Evolutionary conservation across 2,797 vertebrate genomes (phyloP).

Genomic region (Argyrosomus regius): DNA sequence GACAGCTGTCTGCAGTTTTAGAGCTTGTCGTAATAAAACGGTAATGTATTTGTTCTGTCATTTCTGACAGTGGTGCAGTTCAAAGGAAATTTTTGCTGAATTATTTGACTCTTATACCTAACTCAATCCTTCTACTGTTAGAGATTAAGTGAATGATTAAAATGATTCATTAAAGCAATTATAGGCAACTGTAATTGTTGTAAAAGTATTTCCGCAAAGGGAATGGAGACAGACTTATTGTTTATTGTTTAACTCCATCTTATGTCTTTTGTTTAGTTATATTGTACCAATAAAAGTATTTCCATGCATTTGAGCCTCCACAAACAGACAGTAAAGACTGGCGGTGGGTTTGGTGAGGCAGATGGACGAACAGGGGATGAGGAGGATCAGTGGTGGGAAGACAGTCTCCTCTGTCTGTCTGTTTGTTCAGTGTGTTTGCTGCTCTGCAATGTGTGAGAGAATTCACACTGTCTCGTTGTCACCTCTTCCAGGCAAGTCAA

Average conservation of each 20-base stretch:
- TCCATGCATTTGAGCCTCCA: constrained; percentile 2
- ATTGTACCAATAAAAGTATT: background rate
- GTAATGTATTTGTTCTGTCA: background rate
- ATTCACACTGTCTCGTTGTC: constrained; percentile 71
- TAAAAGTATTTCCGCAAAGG: background rate
- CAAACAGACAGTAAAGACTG: constrained; percentile 22
- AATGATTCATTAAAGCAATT: background rate
- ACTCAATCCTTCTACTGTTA: background rate
- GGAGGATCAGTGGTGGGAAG: constrained; percentile 68
- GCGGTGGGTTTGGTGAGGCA: constrained; percentile 44
- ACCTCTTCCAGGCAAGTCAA: constrained; percentile 38
- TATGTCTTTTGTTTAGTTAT: constrained; percentile 7
- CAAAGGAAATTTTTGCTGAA: constrained; percentile 1
- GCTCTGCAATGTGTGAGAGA: constrained; percentile 65
- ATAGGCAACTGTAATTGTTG: background rate
- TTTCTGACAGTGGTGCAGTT: background rate
- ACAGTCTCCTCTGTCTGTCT: constrained; percentile 62
- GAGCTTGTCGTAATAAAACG: background rate
- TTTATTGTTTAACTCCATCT: constrained; percentile 4
- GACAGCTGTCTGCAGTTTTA: constrained; percentile 21
- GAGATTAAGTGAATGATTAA: constrained; percentile 7
- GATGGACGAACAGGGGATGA: constrained; percentile 54
- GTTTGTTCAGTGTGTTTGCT: constrained; percentile 88
- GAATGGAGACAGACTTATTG: background rate
- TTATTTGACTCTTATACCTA: background rate